These are phyloP conservation scores for Aythya baeri DNA, from an alignment of 2,113 vertebrate genomes.

Conservation along the genomic window DNA sequence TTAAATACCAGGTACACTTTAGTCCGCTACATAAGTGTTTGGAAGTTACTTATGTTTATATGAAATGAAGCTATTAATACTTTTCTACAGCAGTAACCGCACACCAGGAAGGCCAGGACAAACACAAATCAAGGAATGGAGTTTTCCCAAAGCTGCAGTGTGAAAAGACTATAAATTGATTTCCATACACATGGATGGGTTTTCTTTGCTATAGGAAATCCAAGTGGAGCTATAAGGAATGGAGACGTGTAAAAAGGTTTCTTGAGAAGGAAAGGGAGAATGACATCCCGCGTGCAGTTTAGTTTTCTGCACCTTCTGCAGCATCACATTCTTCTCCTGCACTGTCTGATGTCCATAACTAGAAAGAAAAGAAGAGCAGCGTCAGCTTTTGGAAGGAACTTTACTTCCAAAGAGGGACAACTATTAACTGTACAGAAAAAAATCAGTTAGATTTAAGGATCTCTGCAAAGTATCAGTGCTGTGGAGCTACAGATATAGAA, in stretches of 20 bases:
- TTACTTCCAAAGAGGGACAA: not conserved
- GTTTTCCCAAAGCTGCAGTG: constrained; percentile 88
- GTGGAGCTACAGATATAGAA: not conserved
- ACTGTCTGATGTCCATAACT: constrained; percentile 98
- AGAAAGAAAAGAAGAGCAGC: constrained; percentile 13
- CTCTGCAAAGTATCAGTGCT: not conserved
- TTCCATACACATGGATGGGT: constrained; percentile 85
- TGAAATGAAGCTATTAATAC: constrained; percentile 91
- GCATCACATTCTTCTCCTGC: constrained; percentile 90
- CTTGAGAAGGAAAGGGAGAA: constrained; percentile 76
- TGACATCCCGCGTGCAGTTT: constrained; percentile 68
- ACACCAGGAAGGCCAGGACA: constrained; percentile 90
- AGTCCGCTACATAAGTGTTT: constrained; percentile 82
- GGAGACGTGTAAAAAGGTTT: constrained; percentile 95
- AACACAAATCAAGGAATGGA: constrained; percentile 88
- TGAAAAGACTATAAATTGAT: constrained; percentile 86
- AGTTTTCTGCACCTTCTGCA: constrained; percentile 87
- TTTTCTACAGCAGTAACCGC: constrained; percentile 93
- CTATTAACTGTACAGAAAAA: not conserved
- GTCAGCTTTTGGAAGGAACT: not conserved
- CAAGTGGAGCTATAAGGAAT: constrained; percentile 92
- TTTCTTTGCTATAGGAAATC: constrained; percentile 91
- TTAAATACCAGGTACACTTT: constrained; percentile 81
- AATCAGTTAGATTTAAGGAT: not conserved
- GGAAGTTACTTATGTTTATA: constrained; percentile 83